Evolutionary conservation across 2,888 invertebrate genomes (phyloP).

Genomic region (Catocala sponsa): DNA sequence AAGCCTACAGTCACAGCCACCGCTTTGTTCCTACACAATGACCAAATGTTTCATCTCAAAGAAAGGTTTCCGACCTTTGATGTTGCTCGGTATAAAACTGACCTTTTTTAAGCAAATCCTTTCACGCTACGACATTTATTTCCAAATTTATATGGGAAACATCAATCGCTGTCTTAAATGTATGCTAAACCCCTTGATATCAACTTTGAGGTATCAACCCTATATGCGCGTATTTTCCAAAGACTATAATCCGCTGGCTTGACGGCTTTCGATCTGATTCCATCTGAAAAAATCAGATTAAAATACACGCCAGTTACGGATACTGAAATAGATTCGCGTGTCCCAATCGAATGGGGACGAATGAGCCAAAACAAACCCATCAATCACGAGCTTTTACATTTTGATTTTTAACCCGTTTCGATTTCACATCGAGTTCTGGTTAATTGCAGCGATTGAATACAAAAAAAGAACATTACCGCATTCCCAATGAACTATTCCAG

Average conservation of each 20-base stretch:
- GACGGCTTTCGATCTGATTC: constrained; percentile 38
- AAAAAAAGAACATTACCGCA: constrained; percentile 32
- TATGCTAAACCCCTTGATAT: constrained; percentile 41
- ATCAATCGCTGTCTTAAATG: constrained; percentile 43
- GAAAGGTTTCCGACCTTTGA: constrained; percentile 52
- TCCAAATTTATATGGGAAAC: constrained; percentile 41
- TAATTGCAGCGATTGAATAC: constrained; percentile 41
- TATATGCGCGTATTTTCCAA: constrained; percentile 36
- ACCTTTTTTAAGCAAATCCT: constrained; percentile 51
- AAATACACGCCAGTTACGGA: constrained; percentile 57
- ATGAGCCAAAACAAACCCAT: constrained; percentile 67
- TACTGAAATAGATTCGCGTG: constrained; percentile 59
- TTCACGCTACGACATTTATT: constrained; percentile 43
- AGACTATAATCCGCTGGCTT: constrained; percentile 31
- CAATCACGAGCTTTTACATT: constrained; percentile 58
- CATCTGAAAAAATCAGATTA: constrained; percentile 55
- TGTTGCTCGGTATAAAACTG: constrained; percentile 31
- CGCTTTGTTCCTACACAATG: constrained; percentile 51
- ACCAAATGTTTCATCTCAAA: constrained; percentile 53
- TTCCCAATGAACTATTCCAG: constrained; percentile 29
- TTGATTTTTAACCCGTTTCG: constrained; percentile 46
- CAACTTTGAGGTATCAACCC: constrained; percentile 37
- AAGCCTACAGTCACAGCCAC: constrained; percentile 36
- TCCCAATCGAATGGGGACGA: constrained; percentile 58
- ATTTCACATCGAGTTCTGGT: constrained; percentile 46